A percentile compares a stretch with the other conserved stretches of the same genome.
Conservation (phyloP, 2,113 vertebrate species). For the Ovis canadensis region DNA sequence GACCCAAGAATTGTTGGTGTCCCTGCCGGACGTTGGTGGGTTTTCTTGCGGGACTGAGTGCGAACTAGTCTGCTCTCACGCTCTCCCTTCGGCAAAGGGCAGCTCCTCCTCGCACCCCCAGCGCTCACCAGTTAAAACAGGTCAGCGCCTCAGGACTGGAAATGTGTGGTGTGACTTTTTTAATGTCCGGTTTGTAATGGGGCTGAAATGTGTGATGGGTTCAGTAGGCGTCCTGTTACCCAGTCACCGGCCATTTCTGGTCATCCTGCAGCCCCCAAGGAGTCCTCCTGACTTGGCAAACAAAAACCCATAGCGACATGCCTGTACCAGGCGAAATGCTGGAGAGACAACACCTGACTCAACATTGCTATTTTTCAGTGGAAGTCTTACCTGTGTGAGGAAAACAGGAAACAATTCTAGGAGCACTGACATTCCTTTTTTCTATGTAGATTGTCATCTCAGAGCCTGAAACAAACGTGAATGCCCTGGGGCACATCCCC, state of each 20-base stretch:
- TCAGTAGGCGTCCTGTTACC: not conserved
- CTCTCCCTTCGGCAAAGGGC: not conserved
- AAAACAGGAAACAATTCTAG: not conserved
- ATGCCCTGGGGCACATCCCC: not conserved
- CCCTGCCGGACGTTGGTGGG: not conserved
- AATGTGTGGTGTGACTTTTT: not conserved
- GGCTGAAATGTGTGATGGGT: not conserved
- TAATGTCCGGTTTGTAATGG: slow-evolving; percentile 11
- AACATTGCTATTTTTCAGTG: not conserved
- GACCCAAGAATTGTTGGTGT: not conserved
- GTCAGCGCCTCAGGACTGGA: not conserved
- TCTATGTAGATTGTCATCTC: not conserved
- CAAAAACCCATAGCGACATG: not conserved
- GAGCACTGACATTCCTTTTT: not conserved
- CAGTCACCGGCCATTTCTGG: not conserved
- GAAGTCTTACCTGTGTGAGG: not conserved
- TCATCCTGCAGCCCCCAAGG: not conserved
- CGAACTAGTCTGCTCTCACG: not conserved
- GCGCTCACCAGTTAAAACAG: not conserved
- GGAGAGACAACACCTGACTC: not conserved
- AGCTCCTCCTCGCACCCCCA: not conserved
- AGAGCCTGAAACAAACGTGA: not conserved
- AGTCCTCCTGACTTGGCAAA: not conserved
- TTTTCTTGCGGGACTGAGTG: not conserved
- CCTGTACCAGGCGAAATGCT: not conserved